phyloP scores from a whole-genome alignment of 2,888 invertebrate species.

The Oscheius sp. region DNA sequence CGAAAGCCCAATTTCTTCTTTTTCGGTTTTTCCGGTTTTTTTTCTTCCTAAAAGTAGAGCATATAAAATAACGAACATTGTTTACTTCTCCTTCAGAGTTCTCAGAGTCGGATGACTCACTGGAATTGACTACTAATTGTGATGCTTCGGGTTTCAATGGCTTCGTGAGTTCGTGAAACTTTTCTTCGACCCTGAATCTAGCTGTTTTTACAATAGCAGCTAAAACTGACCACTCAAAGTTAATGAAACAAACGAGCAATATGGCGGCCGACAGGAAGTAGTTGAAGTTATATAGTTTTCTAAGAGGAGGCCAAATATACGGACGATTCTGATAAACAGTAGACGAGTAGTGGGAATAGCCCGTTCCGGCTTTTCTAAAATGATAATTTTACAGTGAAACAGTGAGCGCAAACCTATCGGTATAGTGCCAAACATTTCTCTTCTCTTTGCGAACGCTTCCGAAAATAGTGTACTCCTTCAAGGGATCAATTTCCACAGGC shows the following conservation, averaged over 20 bases:
- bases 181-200: slow-evolving; percentile 39
- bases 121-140: slow-evolving; percentile 37
- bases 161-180: slow-evolving; percentile 40
- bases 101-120: slow-evolving; percentile 6
- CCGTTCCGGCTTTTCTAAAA: slow-evolving; percentile 56
- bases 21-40: slow-evolving; percentile 54
- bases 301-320: slow-evolving; percentile 68
- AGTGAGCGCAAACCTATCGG: slow-evolving; percentile 49
- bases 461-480: slow-evolving; percentile 56
- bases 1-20: slow-evolving; percentile 73
- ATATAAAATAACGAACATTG: neutral
- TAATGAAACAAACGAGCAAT: slow-evolving; percentile 44
- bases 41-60: neutral
- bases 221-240: slow-evolving; percentile 53
- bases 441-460: slow-evolving; percentile 53
- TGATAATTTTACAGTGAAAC: neutral
- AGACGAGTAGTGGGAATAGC: slow-evolving; percentile 66
- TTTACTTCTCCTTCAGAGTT: neutral
- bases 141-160: slow-evolving; percentile 48
- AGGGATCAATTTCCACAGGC: slow-evolving; percentile 43
- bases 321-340: slow-evolving; percentile 60
- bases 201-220: neutral
- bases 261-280: slow-evolving; percentile 45
- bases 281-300: slow-evolving; percentile 60
- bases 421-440: slow-evolving; percentile 62